phyloP scores from a whole-genome alignment of 2,888 invertebrate genomes.

The Drosophila setosimentum region DNA sequence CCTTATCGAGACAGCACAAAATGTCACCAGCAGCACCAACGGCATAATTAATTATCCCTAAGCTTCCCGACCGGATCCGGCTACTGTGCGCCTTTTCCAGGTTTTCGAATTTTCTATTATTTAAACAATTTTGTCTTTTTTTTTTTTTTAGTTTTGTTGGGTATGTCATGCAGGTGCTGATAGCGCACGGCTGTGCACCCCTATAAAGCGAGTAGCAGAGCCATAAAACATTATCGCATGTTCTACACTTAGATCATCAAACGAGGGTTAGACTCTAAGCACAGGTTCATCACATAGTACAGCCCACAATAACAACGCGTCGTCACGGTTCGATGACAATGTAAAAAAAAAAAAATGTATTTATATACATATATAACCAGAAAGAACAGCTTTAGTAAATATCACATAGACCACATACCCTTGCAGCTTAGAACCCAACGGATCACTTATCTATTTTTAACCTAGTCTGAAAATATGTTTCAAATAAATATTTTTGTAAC shows the following conservation, averaged over 20 bases:
- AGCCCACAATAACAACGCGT: slow-evolving; percentile 53
- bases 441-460: neutral
- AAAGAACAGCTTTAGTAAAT: neutral
- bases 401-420: neutral
- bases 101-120: slow-evolving; percentile 28
- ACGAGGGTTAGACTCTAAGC: slow-evolving; percentile 58
- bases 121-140: neutral
- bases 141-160: slow-evolving; percentile 8
- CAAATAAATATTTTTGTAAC: neutral
- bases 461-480: neutral
- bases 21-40: slow-evolving; percentile 61
- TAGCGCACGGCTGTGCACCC: slow-evolving; percentile 60
- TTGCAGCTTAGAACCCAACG: neutral
- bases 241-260: slow-evolving; percentile 76
- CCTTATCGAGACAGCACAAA: slow-evolving; percentile 69
- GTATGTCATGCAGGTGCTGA: slow-evolving; percentile 66
- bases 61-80: slow-evolving; percentile 22
- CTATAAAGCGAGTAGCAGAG: slow-evolving; percentile 54
- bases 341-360: slow-evolving; percentile 26
- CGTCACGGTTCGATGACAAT: slow-evolving; percentile 77
- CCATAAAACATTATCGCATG: slow-evolving; percentile 77
- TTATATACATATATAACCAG: neutral
- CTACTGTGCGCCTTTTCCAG: slow-evolving; percentile 44
- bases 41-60: slow-evolving; percentile 73
- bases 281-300: slow-evolving; percentile 65